These are phyloP conservation scores for Euplexia lucipara DNA, from an alignment of 2,888 invertebrate species.

Conservation along the genomic window DNA sequence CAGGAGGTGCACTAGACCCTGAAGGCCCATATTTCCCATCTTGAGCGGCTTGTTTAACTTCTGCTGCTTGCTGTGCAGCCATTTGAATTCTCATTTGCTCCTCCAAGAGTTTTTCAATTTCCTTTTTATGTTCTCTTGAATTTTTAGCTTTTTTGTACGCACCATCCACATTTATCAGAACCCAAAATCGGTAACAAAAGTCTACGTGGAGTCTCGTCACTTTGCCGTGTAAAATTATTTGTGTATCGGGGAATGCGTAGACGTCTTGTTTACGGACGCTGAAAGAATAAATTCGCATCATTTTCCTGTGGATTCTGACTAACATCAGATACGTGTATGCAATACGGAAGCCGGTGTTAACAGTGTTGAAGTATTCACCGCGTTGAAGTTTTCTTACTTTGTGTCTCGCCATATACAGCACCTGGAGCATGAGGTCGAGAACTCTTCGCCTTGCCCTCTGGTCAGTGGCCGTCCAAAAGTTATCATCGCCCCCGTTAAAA, in stretches of 20 bases:
- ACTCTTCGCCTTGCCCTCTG: slow-evolving; percentile 3
- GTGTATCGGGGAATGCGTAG: fast-evolving
- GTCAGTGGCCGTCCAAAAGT: fast-evolving
- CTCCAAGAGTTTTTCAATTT: fast-evolving
- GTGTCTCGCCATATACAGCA: slow-evolving; percentile 49
- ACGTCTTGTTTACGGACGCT: fast-evolving
- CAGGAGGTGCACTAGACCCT: no score
- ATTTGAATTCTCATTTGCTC: no score
- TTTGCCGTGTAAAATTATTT: slow-evolving; percentile 33
- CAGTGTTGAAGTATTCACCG: slow-evolving; percentile 6
- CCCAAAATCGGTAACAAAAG: slow-evolving; percentile 38
- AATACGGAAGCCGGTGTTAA: slow-evolving; percentile 34
- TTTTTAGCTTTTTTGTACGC: background rate
- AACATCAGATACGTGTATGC: slow-evolving; percentile 18
- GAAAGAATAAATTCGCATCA: slow-evolving; percentile 8
- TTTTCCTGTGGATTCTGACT: background rate
- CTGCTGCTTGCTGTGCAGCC: background rate
- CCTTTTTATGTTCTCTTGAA: fast-evolving
- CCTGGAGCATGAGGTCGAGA: slow-evolving; percentile 41
- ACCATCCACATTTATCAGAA: slow-evolving; percentile 28
- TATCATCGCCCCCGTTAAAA: fast-evolving
- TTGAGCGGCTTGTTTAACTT: no score
- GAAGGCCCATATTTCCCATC: no score
- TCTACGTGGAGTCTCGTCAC: slow-evolving; percentile 41
- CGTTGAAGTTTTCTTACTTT: slow-evolving; percentile 17